Evolutionary conservation across 2,888 invertebrate genomes (phyloP), one percentile per base, ranked within the genome.

Genomic region (Lycia hirtaria): DNA sequence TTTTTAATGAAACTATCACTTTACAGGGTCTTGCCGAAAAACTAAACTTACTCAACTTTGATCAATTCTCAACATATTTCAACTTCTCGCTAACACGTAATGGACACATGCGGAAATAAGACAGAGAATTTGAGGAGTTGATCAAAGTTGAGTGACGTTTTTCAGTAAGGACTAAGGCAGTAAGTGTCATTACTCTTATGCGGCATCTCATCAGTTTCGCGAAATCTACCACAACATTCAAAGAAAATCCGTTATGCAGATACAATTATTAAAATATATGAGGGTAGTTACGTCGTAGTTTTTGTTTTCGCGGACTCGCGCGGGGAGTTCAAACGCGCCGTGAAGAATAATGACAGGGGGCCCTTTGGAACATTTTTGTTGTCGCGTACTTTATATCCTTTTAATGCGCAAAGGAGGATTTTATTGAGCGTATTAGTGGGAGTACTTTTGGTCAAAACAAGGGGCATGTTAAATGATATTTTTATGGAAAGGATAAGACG

Each of bases 261-360:
- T 55, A 33, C 30, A 40, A 40, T 56, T 50, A 56, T 56, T 60
- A 60, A 53, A 60, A 60, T 60, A 60, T 56, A 60, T 56, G 60
- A 56, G 59, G 62, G 67, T 62, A 64, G 62, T 63, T 65, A 44
- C 26, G 26, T 17, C 59, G 64, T 61, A 64, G 62, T 61, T 65
- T 49, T 41, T 41, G 24, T 38, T 54, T 64, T 22, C 22, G 45
- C 32, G 20, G 60, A 59, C 57, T 63, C 64, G 57, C 59, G 49
- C 56, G 56, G n/a, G n/a, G 28, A 59, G 37, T 47, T 32, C 60
- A 50, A 56, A 57, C 58, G 60, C 56, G 45, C 56, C 66, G 61
- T 56, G 64, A 64, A 62, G 51, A 51, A 47, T 59, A 58, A 58
- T 38, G 43, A 20, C 30, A 5, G 14, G 17, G 47, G 17, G 47